A percentile compares a stretch with the other conserved stretches of the same genome.
Evolutionary conservation across 2,797 vertebrate species (phyloP).

Genomic region (Schizothorax lantsangensis): DNA sequence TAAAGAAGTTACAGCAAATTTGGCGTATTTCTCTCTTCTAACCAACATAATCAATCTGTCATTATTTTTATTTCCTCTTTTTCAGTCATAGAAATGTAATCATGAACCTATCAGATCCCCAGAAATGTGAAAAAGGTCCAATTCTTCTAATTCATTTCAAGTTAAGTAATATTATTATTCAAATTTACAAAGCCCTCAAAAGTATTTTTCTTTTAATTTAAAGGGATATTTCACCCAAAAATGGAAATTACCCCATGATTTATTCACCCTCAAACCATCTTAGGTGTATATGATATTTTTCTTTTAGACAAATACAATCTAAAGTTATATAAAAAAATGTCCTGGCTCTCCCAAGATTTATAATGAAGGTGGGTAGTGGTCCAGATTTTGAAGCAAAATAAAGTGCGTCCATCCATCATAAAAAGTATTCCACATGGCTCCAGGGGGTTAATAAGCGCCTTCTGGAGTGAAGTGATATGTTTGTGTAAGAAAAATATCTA

Average conservation of each 20-base stretch:
- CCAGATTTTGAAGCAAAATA: not conserved
- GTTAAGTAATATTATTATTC: not conserved
- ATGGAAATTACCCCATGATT: not conserved
- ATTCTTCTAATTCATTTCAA: not conserved
- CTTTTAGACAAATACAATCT: not conserved
- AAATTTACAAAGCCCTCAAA: not conserved
- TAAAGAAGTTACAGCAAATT: too few relatives aligned
- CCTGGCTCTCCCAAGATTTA: not conserved
- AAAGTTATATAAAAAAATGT: not conserved
- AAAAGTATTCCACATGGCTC: too few relatives aligned
- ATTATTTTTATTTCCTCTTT: not conserved
- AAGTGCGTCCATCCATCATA: not conserved
- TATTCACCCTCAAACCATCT: not conserved
- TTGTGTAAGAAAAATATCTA: not conserved
- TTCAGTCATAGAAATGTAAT: not conserved
- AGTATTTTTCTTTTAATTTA: not conserved
- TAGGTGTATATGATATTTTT: not conserved
- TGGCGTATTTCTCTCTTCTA: too few relatives aligned
- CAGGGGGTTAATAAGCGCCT: too few relatives aligned
- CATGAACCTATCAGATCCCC: not conserved
- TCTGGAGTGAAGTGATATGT: not conserved
- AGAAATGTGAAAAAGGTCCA: not conserved
- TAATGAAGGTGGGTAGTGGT: not conserved
- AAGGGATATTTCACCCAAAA: not conserved
- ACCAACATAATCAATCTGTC: too few relatives aligned